These are phyloP conservation scores for Gasterosteus aculeatus DNA, from an alignment of 2,113 vertebrate genomes.

Conservation along the genomic window DNA sequence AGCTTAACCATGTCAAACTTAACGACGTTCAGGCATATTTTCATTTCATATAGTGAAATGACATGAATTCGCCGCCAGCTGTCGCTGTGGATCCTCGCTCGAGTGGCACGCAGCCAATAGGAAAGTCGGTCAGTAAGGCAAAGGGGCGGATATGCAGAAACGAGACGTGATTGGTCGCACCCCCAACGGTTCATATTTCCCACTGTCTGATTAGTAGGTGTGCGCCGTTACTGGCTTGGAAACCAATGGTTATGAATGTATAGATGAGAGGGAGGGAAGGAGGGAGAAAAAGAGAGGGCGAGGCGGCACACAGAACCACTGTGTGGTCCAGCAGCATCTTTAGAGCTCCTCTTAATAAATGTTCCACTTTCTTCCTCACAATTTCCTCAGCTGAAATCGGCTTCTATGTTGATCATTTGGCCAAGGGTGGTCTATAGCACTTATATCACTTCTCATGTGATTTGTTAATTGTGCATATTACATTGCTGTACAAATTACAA, in stretches of 20 bases:
- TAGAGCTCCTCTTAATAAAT: background rate
- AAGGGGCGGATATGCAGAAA: constrained; percentile 65
- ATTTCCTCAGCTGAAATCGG: background rate
- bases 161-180: constrained; percentile 80
- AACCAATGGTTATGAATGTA: constrained; percentile 38
- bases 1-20: background rate
- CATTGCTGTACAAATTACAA: background rate
- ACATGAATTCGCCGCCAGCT: constrained; percentile 23
- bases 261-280: background rate
- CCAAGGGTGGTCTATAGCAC: background rate
- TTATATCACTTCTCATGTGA: background rate
- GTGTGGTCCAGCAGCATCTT: background rate
- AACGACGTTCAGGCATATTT: background rate
- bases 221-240: constrained; percentile 55
- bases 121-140: constrained; percentile 74
- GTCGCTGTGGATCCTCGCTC: constrained; percentile 47
- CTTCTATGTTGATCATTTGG: background rate
- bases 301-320: background rate
- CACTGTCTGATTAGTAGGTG: constrained; percentile 66
- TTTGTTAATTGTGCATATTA: background rate
- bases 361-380: background rate
- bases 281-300: background rate
- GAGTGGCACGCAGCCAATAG: constrained; percentile 1
- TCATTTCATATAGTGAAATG: background rate
- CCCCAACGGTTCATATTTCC: constrained; percentile 64